Evolutionary conservation across 2,797 vertebrate species (phyloP), one percentile per base, ranked within the genome.

Genomic region (Falco berigora): DNA sequence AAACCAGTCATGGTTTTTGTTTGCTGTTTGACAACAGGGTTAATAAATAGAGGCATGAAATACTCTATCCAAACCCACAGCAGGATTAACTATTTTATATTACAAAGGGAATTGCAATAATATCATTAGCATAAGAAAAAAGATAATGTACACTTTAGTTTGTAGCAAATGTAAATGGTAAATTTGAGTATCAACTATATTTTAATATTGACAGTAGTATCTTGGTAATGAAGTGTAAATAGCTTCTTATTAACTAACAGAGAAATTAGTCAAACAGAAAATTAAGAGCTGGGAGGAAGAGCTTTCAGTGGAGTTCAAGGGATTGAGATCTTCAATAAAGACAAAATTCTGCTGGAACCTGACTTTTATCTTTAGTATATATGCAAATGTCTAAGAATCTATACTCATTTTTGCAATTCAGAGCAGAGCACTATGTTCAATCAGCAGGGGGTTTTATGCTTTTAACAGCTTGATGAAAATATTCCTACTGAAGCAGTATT

Each of bases 11-110:
- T 8, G 23, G 6, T 5, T 86, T 90, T 92, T 93, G 44, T 69
- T 79, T 58, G 21, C 49, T 79, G 46, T 95, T 93, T 93, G 80
- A 96, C 68, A 95, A 69, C 56, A 84, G 24, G 23, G 32, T 75
- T 95, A 91, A 88, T 58, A 95, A 94, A 84, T 16, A 38, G 47
- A 90, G 55, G 46, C 38, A 74, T 49, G 61, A 91, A 96, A 82
- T 64, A 95, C 67, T 24, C 36, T 58, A 47, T 23, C 61, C 40
- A 87, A 86, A 92, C 28, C 8, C 46, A 92, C 2, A 83, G 34
- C 42, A 84, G 23, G 23, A 88, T 56, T 36, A 78, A 72, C 30
- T 78, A 68, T 56, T 86, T 88, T 27, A 27, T 53, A 73, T 68
- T 63, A 69, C 0, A 1, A 83, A 84, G 62, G 25, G 28, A 95